phyloP scores from a whole-genome alignment of 2,797 vertebrate genomes.

The Ptychobarbus kaznakovi region DNA sequence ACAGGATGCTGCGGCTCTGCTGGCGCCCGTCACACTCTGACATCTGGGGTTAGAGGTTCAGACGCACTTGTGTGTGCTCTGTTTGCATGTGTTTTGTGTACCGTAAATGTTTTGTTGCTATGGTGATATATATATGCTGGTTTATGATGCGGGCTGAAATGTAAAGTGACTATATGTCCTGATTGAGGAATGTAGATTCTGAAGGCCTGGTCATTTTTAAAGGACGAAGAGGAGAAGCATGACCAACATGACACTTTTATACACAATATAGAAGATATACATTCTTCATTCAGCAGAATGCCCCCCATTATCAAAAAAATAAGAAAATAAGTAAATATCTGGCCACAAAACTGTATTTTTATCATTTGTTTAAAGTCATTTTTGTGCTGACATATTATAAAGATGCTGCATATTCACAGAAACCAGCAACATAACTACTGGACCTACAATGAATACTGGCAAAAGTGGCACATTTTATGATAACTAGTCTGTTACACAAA shows the following conservation, averaged over 20 bases:
- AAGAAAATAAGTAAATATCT: neutral
- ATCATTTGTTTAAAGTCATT: neutral
- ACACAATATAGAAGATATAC: neutral
- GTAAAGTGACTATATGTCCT: slow-evolving; percentile 17
- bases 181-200: slow-evolving; percentile 3
- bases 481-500: neutral
- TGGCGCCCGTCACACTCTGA: slow-evolving; percentile 70
- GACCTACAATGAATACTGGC: neutral
- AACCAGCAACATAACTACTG: neutral
- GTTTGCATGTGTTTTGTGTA: slow-evolving; percentile 35
- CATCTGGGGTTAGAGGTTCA: slow-evolving; percentile 64
- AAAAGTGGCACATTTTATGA: neutral
- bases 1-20: slow-evolving; percentile 73
- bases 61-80: slow-evolving; percentile 31
- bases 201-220: neutral
- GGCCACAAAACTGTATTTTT: neutral
- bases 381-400: neutral
- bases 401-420: neutral
- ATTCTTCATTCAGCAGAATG: neutral
- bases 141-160: neutral
- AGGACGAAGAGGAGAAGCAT: neutral
- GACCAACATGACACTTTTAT: neutral
- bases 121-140: slow-evolving; percentile 7
- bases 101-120: slow-evolving; percentile 36
- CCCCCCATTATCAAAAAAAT: neutral